Evolutionary conservation across 1,140 invertebrate species (phyloP).

Genomic region (Drosophila sturtevanti): DNA sequence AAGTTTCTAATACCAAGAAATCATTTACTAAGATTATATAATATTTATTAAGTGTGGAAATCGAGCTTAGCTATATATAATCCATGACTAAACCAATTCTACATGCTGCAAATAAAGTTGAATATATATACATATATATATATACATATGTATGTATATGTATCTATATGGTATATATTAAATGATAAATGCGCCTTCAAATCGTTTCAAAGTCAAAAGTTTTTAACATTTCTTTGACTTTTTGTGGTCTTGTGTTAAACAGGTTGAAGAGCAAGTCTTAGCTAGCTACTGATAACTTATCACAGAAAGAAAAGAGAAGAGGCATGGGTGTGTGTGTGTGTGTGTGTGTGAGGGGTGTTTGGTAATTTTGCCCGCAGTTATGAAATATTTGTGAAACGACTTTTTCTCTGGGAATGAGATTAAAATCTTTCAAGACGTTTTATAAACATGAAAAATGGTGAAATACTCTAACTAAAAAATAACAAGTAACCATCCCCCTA

Average conservation of each 20-base stretch:
- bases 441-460: slow-evolving; percentile 61
- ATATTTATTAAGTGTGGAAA: too few species aligned
- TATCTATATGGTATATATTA: too few species aligned
- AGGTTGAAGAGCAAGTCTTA: slow-evolving; percentile 18
- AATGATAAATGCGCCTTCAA: too few species aligned
- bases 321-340: too few species aligned
- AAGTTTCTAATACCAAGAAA: too few species aligned
- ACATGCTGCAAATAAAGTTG: too few species aligned
- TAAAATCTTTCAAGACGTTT: slow-evolving; percentile 65
- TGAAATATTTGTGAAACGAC: slow-evolving; percentile 34
- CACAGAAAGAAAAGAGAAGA: slow-evolving; percentile 1
- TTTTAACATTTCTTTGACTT: slow-evolving; percentile 7
- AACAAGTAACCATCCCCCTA: slow-evolving; percentile 23
- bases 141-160: too few species aligned
- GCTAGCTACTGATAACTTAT: slow-evolving; percentile 37
- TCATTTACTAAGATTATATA: too few species aligned
- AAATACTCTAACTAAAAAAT: slow-evolving; percentile 50
- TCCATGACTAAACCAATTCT: not conserved
- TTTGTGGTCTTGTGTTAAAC: slow-evolving; percentile 10
- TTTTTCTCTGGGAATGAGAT: slow-evolving; percentile 39
- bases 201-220: not conserved
- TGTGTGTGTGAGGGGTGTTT: not conserved
- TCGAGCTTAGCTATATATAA: not conserved
- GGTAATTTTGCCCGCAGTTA: slow-evolving; percentile 40
- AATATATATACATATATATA: too few species aligned